Percentiles rank a stretch among this genome's conserved stretches.
phyloP scores from a whole-genome alignment of 1,140 invertebrate species.

The Megalopta genalis region DNA sequence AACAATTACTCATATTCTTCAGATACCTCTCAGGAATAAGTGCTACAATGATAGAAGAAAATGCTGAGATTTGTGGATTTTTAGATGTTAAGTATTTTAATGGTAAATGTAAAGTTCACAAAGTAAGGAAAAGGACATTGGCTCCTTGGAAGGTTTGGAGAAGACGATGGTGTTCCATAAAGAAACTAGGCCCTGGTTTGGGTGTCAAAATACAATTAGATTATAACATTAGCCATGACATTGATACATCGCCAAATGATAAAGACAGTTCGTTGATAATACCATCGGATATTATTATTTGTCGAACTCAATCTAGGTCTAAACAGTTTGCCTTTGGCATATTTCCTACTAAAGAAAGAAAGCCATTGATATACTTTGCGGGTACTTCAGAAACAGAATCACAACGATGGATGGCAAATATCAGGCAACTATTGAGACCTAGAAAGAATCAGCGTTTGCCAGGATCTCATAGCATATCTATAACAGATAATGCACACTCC shows the following conservation, averaged over 20 bases:
- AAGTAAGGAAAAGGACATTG: conserved; percentile 69
- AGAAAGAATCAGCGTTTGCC: conserved; percentile 70
- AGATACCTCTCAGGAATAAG: background rate
- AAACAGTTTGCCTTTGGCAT: conserved; percentile 82
- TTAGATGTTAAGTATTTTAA: conserved; percentile 72
- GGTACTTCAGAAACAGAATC: conserved; percentile 80
- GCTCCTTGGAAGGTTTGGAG: conserved; percentile 75
- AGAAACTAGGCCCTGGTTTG: conserved; percentile 65
- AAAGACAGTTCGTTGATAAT: conserved; percentile 71
- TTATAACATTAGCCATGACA: conserved; percentile 48
- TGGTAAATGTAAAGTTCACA: conserved; percentile 65
- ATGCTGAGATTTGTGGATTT: conserved; percentile 71
- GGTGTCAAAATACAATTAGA: conserved; percentile 74
- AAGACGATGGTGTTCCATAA: conserved; percentile 76
- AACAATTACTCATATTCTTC: background rate
- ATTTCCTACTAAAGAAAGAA: conserved; percentile 77
- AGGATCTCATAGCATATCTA: conserved; percentile 78
- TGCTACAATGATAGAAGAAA: conserved; percentile 56
- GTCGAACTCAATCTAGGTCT: conserved; percentile 80
- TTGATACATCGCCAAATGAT: conserved; percentile 39
- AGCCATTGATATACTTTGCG: conserved; percentile 80
- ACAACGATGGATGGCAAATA: conserved; percentile 81
- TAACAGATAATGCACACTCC: conserved; percentile 81
- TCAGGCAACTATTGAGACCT: conserved; percentile 79
- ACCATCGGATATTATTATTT: conserved; percentile 76